Base-by-base conservation (phyloP, 2,888 invertebrate genomes). In the Diloba caeruleocephala region DNA sequence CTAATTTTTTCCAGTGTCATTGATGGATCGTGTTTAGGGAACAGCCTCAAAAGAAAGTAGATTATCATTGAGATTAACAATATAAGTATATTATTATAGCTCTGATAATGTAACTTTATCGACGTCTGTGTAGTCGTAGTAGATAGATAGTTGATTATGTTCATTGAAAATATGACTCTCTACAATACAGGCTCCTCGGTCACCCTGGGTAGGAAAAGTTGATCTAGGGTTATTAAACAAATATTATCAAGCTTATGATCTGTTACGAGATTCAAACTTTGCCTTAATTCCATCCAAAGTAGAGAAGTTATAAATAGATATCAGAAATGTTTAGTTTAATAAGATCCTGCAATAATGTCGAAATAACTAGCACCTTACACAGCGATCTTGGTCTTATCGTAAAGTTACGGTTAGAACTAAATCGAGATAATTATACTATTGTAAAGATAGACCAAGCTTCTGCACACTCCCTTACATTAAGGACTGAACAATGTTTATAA, bases 21-120 rank as follows among this genome's bases (percentile, higher is more conserved):
- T 86, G 85, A 86, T 85, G 79, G 82, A 85, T 86, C 81, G 67
- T 72, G 71, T 73, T 68, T 63, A 59, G 54, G 52, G 50, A 48
- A 21, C 21, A 21, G 19, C 36, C 42, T 19, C 44, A 10, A 59
- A 37, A 34, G 36, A 61, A 57, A 66, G 55, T 59, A 61, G 59
- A 66, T 74, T 57, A 59, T 62, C 65, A 56, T 46, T 48, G 32
- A 52, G 53, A 59, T 64, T 60, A 53, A 44, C 26, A 53, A 19
- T 37, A 33, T 39, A 56, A 25, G 12, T 21, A 28, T 21, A 28
- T 39, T 26, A 29, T 12, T 7, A 25, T 34, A 23, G 32, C 5
- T 3, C 17, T 17, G 5, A 5, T 5, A 17, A n/a, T n/a, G n/a
- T n/a, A n/a, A n/a, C n/a, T n/a, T n/a, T n/a, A n/a, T n/a, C n/a